Conservation (phyloP, 2,797 vertebrate species). For the Crenichthys baileyi region DNA sequence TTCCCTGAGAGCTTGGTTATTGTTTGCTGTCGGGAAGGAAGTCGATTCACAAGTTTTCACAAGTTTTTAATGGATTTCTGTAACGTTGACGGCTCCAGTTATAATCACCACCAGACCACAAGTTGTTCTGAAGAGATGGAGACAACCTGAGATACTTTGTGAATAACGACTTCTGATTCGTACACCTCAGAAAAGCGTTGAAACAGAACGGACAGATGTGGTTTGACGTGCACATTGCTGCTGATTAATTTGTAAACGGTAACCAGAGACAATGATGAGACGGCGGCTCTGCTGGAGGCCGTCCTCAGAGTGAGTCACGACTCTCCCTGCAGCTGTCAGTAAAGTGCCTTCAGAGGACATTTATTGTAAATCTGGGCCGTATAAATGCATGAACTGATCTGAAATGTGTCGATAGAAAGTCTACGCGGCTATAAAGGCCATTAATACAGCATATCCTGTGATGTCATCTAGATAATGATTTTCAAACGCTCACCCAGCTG, state of each 20-base stretch:
- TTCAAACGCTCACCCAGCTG: no score
- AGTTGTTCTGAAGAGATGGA: background rate
- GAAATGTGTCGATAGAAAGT: background rate
- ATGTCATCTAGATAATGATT: background rate
- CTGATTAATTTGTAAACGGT: slow-evolving; percentile 2
- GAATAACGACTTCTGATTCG: background rate
- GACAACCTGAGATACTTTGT: background rate
- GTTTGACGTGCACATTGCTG: background rate
- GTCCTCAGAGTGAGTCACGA: background rate
- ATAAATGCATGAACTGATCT: background rate
- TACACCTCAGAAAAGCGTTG: background rate
- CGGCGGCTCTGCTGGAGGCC: background rate
- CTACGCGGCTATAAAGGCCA: background rate
- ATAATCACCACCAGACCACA: background rate
- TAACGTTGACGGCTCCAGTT: background rate
- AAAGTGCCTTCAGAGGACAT: background rate
- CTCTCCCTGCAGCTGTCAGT: background rate
- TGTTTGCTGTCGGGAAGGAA: no score
- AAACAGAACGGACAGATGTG: background rate
- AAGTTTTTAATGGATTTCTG: no score
- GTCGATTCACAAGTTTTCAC: no score
- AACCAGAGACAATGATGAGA: background rate
- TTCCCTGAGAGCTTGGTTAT: no score
- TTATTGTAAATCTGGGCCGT: background rate
- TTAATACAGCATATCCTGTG: background rate